Percentiles rank a stretch among this genome's conserved stretches.
These are phyloP conservation scores for Nomia melanderi DNA, from an alignment of 1,140 invertebrate genomes.

Conservation along the genomic window DNA sequence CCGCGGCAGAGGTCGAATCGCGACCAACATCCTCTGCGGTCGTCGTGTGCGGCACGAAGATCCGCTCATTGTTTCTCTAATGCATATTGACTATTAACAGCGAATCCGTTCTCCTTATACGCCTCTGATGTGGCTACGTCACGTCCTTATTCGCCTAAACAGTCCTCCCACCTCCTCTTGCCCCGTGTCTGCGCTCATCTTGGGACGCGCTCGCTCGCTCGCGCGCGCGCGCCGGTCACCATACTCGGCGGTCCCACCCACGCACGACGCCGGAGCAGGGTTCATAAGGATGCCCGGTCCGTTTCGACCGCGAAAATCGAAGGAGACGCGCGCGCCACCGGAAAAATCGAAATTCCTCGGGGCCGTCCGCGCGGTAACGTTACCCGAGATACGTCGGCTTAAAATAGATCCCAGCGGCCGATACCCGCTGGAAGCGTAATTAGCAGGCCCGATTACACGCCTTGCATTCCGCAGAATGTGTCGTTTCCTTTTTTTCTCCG, in stretches of 20 bases:
- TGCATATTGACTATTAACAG: conserved; percentile 72
- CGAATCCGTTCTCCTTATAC: conserved; percentile 72
- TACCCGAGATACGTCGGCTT: conserved; percentile 33
- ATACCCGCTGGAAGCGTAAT: conserved; percentile 43
- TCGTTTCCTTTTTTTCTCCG: neutral
- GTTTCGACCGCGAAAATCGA: conserved; percentile 46
- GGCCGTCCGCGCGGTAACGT: conserved; percentile 29
- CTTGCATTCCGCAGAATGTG: neutral
- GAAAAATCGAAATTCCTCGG: conserved; percentile 21
- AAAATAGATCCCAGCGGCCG: conserved; percentile 31
- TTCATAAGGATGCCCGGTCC: conserved; percentile 61
- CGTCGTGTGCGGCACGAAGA: conserved; percentile 67
- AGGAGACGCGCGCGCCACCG: too few species aligned
- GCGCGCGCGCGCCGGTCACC: conserved; percentile 55
- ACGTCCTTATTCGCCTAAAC: conserved; percentile 71
- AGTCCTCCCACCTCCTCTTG: too few species aligned
- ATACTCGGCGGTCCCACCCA: conserved; percentile 70
- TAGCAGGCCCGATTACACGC: conserved; percentile 1
- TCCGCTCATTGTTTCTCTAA: conserved; percentile 73
- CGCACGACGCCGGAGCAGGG: conserved; percentile 67
- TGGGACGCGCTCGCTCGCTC: too few species aligned
- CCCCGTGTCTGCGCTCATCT: conserved; percentile 69
- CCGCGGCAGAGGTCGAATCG: neutral
- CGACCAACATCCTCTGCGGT: conserved; percentile 35
- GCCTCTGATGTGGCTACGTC: conserved; percentile 62